Percentiles rank a stretch among this genome's conserved stretches.
Conservation (phyloP, 2,113 vertebrate species). For the Eptesicus fuscus region DNA sequence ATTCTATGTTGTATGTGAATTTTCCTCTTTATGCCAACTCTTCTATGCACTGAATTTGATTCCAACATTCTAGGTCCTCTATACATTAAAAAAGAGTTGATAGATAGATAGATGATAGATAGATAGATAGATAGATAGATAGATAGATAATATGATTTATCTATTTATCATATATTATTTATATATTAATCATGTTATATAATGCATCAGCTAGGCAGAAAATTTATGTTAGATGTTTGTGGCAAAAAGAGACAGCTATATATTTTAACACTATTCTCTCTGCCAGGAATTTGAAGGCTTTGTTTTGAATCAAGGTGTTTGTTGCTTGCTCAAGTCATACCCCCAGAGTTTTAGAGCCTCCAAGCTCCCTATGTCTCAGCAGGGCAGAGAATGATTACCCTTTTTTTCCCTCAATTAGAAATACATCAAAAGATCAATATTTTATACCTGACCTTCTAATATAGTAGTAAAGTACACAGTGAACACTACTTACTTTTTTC, state of each 20-base stretch:
- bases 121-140: background rate
- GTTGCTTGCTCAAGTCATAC: background rate
- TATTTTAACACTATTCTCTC: background rate
- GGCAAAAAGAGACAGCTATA: background rate
- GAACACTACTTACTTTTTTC: background rate
- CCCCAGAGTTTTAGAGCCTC: background rate
- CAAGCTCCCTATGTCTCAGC: background rate
- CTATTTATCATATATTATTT: background rate
- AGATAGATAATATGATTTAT: background rate
- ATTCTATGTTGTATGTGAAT: conserved; percentile 16
- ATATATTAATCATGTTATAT: background rate
- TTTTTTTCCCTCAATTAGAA: background rate
- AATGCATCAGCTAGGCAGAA: background rate
- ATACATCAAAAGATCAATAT: background rate
- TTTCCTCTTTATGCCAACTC: background rate
- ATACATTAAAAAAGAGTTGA: background rate
- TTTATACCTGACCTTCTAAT: background rate
- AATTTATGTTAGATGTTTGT: background rate
- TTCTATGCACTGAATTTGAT: background rate
- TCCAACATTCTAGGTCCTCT: background rate
- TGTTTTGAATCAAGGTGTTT: background rate
- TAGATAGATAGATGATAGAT: background rate
- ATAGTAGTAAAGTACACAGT: background rate
- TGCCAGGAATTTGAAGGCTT: background rate
- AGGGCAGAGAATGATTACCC: background rate